Conservation (phyloP, 2,113 vertebrate species). For the Istiophorus platypterus region DNA sequence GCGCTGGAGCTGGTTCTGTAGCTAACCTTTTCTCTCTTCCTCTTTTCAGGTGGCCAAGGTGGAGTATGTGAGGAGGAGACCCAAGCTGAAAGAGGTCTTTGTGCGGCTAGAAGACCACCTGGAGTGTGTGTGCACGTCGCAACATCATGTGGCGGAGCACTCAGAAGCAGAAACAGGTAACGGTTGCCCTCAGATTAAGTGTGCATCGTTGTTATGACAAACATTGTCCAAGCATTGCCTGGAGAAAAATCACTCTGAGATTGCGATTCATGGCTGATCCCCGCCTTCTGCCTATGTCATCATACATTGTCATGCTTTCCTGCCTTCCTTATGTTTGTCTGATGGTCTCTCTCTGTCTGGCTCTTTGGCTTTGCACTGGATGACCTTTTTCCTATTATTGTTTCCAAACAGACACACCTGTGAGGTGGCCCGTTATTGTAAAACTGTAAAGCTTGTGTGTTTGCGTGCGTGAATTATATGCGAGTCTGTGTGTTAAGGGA, state of each 20-base stretch:
- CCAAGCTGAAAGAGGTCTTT: conserved; percentile 97
- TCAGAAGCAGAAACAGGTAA: conserved; percentile 95
- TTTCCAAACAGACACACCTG: conserved; percentile 58
- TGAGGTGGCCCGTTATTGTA: conserved; percentile 46
- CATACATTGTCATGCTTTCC: conserved; percentile 26
- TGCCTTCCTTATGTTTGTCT: conserved; percentile 14
- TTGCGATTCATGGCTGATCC: conserved; percentile 21
- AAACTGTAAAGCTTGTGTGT: conserved; percentile 59
- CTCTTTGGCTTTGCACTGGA: conserved; percentile 62
- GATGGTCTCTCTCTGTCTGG: conserved; percentile 31
- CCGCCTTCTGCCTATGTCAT: not conserved
- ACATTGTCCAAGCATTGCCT: not conserved
- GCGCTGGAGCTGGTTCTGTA: not conserved
- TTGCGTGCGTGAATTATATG: conserved; percentile 32
- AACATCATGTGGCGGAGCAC: conserved; percentile 90
- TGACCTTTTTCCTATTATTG: conserved; percentile 55
- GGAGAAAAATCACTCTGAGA: not conserved
- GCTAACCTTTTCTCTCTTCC: conserved; percentile 48
- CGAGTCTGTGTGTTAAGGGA: conserved; percentile 59
- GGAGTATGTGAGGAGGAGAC: conserved; percentile 95
- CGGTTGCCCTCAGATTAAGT: not conserved
- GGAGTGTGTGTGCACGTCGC: conserved; percentile 92
- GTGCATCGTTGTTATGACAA: not conserved
- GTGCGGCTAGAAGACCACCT: conserved; percentile 97
- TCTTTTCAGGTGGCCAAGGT: conserved; percentile 94